phyloP scores from a whole-genome alignment of 2,888 invertebrate genomes.

The Archips xylosteana region DNA sequence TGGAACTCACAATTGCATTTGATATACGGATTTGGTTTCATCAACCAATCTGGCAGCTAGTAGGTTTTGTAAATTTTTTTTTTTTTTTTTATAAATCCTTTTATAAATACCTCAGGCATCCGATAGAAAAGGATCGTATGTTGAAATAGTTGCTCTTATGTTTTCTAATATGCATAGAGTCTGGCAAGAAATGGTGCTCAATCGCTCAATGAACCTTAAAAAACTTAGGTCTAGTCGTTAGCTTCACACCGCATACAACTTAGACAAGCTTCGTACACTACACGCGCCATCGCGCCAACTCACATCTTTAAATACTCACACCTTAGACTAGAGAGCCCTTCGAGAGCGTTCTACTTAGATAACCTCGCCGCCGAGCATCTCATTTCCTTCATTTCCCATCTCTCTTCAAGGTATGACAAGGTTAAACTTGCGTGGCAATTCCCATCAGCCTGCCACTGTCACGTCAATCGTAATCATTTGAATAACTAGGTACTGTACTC shows the following conservation, averaged over 20 bases:
- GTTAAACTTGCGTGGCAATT: not conserved
- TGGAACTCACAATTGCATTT: not conserved
- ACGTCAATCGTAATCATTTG: not conserved
- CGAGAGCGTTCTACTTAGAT: not conserved
- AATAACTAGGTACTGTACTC: not conserved
- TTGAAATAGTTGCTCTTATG: too few species aligned
- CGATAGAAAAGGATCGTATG: too few species aligned
- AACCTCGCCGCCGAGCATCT: not conserved
- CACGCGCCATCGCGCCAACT: not conserved
- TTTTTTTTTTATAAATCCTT: not conserved
- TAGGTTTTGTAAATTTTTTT: too few species aligned
- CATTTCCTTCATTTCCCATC: not conserved
- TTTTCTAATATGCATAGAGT: too few species aligned
- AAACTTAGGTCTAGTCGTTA: too few species aligned
- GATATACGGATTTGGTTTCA: constrained; percentile 1
- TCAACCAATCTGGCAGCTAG: not conserved
- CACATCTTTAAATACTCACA: not conserved
- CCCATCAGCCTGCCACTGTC: not conserved
- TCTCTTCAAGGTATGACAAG: not conserved
- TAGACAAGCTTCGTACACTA: not conserved
- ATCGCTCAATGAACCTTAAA: too few species aligned
- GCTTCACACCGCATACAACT: too few species aligned
- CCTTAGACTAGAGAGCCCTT: not conserved
- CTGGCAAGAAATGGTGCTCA: too few species aligned
- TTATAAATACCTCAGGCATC: too few species aligned